Evolutionary conservation across 2,888 invertebrate genomes (phyloP).

Genomic region (Catonia carolina): DNA sequence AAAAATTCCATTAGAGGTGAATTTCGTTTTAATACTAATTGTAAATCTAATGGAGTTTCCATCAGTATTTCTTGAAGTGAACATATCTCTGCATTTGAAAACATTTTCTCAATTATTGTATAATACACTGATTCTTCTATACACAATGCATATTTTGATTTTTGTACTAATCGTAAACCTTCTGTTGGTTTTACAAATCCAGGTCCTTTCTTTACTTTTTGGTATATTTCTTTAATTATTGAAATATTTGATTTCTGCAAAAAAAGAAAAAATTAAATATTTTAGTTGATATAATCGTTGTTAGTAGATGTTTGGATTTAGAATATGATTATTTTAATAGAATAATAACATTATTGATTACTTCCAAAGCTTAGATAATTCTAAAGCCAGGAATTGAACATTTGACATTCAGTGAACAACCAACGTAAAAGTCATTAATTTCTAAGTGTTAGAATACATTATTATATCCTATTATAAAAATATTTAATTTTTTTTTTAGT

Average conservation of each 20-base stretch:
- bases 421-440: no score
- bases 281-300: no score
- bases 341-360: no score
- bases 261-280: no score
- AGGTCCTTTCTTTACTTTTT: constrained; percentile 24
- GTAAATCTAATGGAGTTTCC: constrained; percentile 16
- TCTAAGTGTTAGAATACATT: no score
- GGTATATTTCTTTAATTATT: constrained; percentile 18
- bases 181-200: constrained; percentile 23
- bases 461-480: no score
- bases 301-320: no score
- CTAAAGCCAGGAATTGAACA: no score
- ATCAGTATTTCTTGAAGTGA: constrained; percentile 26
- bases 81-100: constrained; percentile 28
- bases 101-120: constrained; percentile 24
- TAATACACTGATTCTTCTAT: constrained; percentile 29
- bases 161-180: constrained; percentile 26
- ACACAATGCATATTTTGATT: constrained; percentile 28
- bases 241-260: constrained; percentile 21
- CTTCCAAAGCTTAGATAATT: no score
- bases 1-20: constrained; percentile 29
- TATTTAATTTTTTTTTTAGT: no score
- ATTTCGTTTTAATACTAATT: constrained; percentile 24
- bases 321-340: no score
- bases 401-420: no score